Evolutionary conservation across 2,888 invertebrate genomes (phyloP).

Genomic region (Drosophila siamana): DNA sequence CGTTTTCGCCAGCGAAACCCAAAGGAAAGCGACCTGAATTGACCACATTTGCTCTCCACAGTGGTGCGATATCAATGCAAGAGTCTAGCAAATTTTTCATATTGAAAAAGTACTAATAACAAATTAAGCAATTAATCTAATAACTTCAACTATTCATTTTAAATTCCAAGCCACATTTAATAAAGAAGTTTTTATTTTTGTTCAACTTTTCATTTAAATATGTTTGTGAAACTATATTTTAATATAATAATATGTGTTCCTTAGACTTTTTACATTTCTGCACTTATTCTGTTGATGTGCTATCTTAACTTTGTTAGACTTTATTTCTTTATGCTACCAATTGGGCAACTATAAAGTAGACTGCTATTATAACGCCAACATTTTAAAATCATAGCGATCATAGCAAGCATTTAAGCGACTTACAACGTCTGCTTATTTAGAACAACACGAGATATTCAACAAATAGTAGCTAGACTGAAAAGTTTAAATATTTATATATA

Average conservation of each 20-base stretch:
- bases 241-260: too few species aligned
- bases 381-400: not conserved
- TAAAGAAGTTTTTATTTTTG: too few species aligned
- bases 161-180: too few species aligned
- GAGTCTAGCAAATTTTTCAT: not conserved
- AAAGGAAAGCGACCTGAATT: not conserved
- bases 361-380: not conserved
- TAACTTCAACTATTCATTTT: too few species aligned
- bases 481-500: not conserved
- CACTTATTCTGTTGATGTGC: too few species aligned
- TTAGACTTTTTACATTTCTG: too few species aligned
- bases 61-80: conserved; percentile 14
- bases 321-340: too few species aligned
- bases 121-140: too few species aligned
- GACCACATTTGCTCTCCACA: conserved; percentile 1
- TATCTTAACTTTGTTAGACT: too few species aligned
- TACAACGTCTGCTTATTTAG: not conserved
- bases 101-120: too few species aligned
- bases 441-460: conserved; percentile 5
- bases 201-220: too few species aligned
- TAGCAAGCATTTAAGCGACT: not conserved
- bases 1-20: conserved; percentile 24
- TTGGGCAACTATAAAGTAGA: not conserved
- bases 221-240: too few species aligned
- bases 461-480: conserved; percentile 1